Conservation (phyloP, 2,113 vertebrate genomes). For the Myrmophylax atrothorax region DNA sequence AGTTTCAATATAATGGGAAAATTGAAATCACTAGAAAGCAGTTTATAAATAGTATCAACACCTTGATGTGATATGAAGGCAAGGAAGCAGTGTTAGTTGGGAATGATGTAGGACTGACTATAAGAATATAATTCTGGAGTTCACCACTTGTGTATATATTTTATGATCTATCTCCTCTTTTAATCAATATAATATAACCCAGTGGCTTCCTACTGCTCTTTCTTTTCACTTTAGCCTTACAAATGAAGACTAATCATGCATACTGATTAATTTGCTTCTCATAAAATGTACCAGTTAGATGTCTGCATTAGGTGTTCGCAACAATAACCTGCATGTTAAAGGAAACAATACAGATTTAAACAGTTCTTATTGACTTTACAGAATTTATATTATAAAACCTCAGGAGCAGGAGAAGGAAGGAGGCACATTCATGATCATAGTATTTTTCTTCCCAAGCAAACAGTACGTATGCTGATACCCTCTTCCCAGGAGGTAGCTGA, state of each 20-base stretch:
- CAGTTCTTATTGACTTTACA: neutral
- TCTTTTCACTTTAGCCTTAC: neutral
- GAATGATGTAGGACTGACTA: neutral
- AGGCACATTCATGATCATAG: neutral
- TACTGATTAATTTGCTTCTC: neutral
- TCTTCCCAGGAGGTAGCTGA: neutral
- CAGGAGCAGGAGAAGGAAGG: neutral
- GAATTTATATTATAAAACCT: neutral
- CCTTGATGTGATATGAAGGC: neutral
- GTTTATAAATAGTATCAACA: neutral
- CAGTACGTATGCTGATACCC: neutral
- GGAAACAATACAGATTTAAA: neutral
- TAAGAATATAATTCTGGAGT: neutral
- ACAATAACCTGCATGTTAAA: neutral
- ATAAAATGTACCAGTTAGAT: neutral
- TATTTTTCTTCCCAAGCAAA: neutral
- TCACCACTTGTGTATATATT: neutral
- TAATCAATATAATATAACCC: neutral
- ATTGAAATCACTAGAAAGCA: neutral
- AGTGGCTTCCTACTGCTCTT: neutral
- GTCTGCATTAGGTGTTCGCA: neutral
- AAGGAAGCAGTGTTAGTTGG: neutral
- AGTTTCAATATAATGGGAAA: neutral
- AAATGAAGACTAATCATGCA: neutral
- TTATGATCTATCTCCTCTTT: neutral